Conservation (phyloP, 2,113 vertebrate species). For the Nicator chloris region DNA sequence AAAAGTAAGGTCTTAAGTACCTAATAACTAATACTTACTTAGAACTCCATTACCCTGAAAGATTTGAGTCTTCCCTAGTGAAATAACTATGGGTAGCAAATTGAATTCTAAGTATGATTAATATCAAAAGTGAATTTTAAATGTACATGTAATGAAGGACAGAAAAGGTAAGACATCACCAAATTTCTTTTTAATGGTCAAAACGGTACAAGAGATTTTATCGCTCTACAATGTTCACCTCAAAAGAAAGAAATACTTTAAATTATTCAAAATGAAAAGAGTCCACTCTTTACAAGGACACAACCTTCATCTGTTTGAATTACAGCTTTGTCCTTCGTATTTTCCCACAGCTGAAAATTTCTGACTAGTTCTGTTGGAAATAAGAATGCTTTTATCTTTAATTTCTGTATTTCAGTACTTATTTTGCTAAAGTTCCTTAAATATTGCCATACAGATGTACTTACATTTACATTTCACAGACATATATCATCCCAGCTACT, state of each 20-base stretch:
- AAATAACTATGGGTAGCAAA: conserved; percentile 18
- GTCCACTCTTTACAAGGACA: neutral
- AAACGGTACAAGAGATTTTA: neutral
- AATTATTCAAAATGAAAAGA: neutral
- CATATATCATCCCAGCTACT: neutral
- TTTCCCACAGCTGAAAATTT: neutral
- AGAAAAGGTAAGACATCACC: conserved; percentile 20
- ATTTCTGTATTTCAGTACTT: neutral
- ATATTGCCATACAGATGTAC: neutral
- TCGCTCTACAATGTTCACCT: neutral
- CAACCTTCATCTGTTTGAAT: neutral
- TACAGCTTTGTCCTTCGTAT: neutral
- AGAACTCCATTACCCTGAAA: conserved; percentile 13
- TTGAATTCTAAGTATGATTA: conserved; percentile 43
- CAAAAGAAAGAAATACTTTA: neutral
- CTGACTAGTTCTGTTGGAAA: neutral
- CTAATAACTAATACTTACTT: conserved; percentile 32
- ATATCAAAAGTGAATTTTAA: conserved; percentile 39
- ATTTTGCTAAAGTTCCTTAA: neutral
- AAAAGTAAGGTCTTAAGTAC: neutral
- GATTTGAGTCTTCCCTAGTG: neutral
- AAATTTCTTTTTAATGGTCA: conserved; percentile 25
- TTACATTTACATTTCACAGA: conserved; percentile 27
- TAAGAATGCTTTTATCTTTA: neutral
- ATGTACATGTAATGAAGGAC: neutral